phyloP scores from a whole-genome alignment of 2,888 invertebrate genomes.

The Drepanosiphum platanoidis region DNA sequence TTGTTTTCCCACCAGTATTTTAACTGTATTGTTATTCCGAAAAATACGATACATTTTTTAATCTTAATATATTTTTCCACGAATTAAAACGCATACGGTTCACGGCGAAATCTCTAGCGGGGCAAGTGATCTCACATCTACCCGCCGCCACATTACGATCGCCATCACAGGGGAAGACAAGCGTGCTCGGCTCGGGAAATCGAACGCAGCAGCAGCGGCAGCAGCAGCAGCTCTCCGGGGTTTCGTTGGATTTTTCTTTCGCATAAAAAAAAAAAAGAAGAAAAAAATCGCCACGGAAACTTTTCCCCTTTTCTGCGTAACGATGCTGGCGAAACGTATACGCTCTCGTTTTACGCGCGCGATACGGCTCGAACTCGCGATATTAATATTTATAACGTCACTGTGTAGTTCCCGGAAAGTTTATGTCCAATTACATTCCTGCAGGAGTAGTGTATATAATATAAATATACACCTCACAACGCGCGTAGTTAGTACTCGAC shows the following conservation, averaged over 20 bases:
- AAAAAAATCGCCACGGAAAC: neutral
- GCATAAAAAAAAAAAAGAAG: conserved; percentile 24
- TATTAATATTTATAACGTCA: conserved; percentile 60
- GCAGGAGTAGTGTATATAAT: neutral
- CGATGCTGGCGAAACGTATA: conserved; percentile 7
- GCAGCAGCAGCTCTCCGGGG: too few relatives aligned
- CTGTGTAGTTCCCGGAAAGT: neutral
- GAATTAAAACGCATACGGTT: too few relatives aligned
- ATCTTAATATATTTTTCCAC: too few relatives aligned
- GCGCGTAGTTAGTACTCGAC: neutral
- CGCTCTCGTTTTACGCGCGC: conserved; percentile 13
- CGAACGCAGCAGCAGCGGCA: too few relatives aligned
- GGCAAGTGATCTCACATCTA: too few relatives aligned
- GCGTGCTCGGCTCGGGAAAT: neutral
- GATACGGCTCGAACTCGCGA: conserved; percentile 28
- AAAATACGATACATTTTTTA: too few relatives aligned
- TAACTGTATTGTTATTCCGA: too few relatives aligned
- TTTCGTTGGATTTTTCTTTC: conserved; percentile 28
- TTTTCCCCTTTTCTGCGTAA: neutral
- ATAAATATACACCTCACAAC: neutral
- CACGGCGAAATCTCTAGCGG: too few relatives aligned
- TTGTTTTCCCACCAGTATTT: too few relatives aligned
- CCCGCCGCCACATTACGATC: too few relatives aligned
- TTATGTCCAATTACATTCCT: conserved; percentile 58
- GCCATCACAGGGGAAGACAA: too few relatives aligned